These are phyloP conservation scores for Condylura cristata DNA, from an alignment of 2,113 vertebrate species.

Conservation along the genomic window DNA sequence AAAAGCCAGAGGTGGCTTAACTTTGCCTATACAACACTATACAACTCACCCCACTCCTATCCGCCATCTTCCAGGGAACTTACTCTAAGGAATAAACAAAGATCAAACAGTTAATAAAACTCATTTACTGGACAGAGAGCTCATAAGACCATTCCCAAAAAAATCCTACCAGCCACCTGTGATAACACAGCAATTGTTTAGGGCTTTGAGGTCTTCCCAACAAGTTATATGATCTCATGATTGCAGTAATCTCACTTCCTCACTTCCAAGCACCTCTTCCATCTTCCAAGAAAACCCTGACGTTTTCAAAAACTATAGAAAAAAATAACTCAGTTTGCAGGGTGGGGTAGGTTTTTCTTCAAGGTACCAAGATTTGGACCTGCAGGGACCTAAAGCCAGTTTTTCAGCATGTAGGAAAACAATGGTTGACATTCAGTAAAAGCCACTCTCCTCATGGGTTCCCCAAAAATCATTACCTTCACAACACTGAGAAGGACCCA, in stretches of 20 bases:
- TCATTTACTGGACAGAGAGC: neutral
- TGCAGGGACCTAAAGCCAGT: neutral
- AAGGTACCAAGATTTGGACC: neutral
- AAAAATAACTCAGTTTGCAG: neutral
- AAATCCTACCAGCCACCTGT: neutral
- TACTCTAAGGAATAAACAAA: neutral
- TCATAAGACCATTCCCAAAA: neutral
- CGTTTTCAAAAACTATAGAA: conserved; percentile 37
- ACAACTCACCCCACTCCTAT: neutral
- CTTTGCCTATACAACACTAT: neutral
- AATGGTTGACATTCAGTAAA: neutral
- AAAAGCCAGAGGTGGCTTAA: neutral
- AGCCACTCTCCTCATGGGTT: neutral
- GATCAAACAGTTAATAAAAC: neutral
- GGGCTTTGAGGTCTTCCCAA: neutral
- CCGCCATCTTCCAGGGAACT: neutral
- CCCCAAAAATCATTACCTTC: neutral
- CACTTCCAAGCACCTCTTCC: neutral
- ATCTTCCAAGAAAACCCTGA: conserved; percentile 38
- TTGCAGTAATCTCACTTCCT: neutral
- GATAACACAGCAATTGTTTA: neutral
- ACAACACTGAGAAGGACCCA: neutral
- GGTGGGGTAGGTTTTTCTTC: neutral
- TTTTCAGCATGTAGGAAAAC: neutral
- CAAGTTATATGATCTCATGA: neutral